phyloP scores from a whole-genome alignment of 2,888 invertebrate species.

The Drosophila kokeensis region DNA sequence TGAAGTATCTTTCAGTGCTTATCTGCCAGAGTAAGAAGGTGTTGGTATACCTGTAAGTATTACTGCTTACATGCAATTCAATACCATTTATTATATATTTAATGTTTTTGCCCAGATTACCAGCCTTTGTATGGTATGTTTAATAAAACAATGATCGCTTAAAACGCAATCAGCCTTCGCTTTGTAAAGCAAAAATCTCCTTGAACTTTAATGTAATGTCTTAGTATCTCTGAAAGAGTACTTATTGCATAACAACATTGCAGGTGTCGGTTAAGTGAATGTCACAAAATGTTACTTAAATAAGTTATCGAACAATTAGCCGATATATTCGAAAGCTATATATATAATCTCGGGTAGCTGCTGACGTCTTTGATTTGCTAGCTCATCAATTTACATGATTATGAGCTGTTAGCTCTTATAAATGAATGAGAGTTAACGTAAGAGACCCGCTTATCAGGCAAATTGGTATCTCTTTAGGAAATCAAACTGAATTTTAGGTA shows the following conservation, averaged over 20 bases:
- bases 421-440: background rate
- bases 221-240: background rate
- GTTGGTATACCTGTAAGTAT: background rate
- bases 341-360: background rate
- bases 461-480: background rate
- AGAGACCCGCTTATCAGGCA: background rate
- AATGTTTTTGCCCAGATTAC: background rate
- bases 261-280: background rate
- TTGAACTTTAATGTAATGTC: background rate
- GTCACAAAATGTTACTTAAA: background rate
- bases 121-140: background rate
- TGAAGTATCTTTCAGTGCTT: background rate
- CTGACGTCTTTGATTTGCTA: constrained; percentile 4
- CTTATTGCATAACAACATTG: background rate
- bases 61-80: background rate
- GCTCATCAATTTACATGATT: background rate
- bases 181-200: background rate
- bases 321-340: background rate
- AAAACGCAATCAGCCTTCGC: background rate
- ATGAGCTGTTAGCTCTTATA: background rate
- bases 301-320: background rate
- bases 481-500: background rate
- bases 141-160: background rate
- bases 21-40: background rate
- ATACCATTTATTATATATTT: background rate